Conservation (phyloP, 2,888 invertebrate species). For the Agrochola litura region DNA sequence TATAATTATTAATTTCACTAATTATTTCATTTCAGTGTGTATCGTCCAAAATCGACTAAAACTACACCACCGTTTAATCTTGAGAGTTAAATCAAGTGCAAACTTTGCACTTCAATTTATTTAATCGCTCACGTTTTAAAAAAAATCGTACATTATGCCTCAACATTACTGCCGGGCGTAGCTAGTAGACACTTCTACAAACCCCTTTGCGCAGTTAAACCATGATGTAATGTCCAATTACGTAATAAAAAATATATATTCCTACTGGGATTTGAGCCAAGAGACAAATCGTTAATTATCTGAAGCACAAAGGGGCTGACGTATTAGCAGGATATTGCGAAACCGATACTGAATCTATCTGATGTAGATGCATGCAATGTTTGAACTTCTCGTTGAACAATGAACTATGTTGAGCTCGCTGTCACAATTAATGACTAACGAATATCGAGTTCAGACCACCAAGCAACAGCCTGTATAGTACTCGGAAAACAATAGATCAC, state of each 20-base stretch:
- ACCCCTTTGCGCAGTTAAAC: not conserved
- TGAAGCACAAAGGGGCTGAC: not conserved
- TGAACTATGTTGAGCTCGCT: not conserved
- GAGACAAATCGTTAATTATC: constrained; percentile 6
- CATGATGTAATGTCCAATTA: too few species aligned
- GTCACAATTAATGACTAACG: not conserved
- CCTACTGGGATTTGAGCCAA: not conserved
- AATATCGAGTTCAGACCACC: not conserved
- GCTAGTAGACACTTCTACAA: too few species aligned
- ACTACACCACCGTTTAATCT: not conserved
- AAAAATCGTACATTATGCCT: not conserved
- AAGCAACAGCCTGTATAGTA: not conserved
- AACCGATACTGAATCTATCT: not conserved
- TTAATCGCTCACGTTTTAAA: too few species aligned
- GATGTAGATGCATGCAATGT: not conserved
- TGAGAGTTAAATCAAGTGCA: not conserved
- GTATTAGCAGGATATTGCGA: not conserved
- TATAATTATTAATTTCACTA: too few species aligned
- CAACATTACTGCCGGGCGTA: too few species aligned
- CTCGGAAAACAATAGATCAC: not conserved
- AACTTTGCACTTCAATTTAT: not conserved
- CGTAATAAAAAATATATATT: not conserved
- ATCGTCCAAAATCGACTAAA: not conserved
- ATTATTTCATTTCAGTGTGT: not conserved
- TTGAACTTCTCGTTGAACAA: not conserved